Percentiles rank a stretch among this genome's conserved stretches.
Conservation (phyloP, 2,113 vertebrate species). For the Cacatua alba region DNA sequence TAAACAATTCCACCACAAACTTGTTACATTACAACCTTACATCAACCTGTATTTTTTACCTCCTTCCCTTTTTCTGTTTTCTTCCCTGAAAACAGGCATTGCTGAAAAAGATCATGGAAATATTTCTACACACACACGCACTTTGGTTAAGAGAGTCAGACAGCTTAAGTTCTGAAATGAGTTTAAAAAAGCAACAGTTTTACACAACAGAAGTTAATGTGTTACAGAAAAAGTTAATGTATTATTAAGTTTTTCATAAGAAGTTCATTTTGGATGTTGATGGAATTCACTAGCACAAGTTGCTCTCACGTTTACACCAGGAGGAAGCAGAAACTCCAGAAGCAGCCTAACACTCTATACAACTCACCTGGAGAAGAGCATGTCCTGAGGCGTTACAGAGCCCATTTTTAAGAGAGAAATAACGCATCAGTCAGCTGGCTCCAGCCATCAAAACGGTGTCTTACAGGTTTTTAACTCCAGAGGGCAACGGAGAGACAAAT, state of each 20-base stretch:
- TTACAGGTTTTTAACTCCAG: conserved; percentile 68
- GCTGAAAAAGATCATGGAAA: not conserved
- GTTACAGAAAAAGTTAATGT: not conserved
- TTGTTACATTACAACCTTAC: not conserved
- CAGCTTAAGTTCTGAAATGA: rapidly evolving
- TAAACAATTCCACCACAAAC: not conserved
- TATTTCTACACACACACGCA: not conserved
- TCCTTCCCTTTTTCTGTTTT: rapidly evolving
- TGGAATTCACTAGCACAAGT: not conserved
- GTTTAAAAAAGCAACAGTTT: not conserved
- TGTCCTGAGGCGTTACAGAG: not conserved
- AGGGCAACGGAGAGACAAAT: conserved; percentile 73
- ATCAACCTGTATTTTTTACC: not conserved
- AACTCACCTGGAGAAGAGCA: not conserved
- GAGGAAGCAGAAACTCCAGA: not conserved
- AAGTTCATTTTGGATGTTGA: not conserved
- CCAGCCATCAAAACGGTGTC: not conserved
- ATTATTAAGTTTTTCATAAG: not conserved
- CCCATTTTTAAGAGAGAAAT: not conserved
- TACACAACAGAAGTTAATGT: not conserved
- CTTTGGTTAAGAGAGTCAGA: not conserved
- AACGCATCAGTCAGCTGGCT: not conserved
- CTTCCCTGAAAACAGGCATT: not conserved
- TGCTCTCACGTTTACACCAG: not conserved
- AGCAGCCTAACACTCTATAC: not conserved